These are phyloP conservation scores for Ailurus styani DNA, from an alignment of 2,113 vertebrate genomes.

Conservation along the genomic window DNA sequence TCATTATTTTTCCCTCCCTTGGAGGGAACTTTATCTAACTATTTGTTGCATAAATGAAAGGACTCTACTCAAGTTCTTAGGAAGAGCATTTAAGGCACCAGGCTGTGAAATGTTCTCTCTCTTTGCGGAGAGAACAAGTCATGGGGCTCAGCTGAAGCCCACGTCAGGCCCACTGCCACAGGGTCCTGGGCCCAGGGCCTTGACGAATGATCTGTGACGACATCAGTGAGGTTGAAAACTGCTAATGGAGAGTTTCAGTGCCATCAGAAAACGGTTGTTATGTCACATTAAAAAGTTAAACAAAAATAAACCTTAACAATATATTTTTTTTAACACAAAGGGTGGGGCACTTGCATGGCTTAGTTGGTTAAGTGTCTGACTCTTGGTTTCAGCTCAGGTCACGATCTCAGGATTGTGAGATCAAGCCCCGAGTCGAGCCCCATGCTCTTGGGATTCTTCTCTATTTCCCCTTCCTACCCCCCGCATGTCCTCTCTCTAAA, in stretches of 20 bases:
- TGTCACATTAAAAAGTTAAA: neutral
- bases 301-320: neutral
- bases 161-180: neutral
- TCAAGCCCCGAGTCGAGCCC: neutral
- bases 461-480: neutral
- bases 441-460: neutral
- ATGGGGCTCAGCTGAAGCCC: neutral
- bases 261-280: neutral
- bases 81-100: neutral
- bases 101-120: neutral
- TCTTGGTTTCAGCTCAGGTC: neutral
- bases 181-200: neutral
- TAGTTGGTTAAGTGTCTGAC: neutral
- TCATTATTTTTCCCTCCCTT: no score
- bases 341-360: neutral
- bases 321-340: neutral
- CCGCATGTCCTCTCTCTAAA: neutral
- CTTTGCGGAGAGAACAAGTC: neutral
- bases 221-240: neutral
- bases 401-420: neutral
- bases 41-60: neutral
- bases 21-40: neutral
- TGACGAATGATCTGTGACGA: neutral
- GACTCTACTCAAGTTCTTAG: neutral
- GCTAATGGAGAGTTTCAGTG: neutral